Evolutionary conservation across 1,140 invertebrate species (phyloP), one percentile per base, ranked within the genome.

Genomic region (Centruroides vittatus): DNA sequence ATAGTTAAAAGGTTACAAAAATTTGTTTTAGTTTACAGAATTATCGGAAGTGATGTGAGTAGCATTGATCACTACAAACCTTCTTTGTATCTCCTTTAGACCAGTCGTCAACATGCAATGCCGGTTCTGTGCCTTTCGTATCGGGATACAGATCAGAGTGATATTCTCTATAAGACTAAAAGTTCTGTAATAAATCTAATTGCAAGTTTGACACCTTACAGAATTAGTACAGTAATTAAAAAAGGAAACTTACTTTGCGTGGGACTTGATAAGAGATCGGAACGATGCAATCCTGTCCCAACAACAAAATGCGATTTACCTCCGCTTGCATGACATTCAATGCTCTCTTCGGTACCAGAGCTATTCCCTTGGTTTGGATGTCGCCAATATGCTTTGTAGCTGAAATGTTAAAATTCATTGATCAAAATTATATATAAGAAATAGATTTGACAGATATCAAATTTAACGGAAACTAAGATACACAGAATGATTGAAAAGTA

Each of bases 251-350:
- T 72, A 85, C 84, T 77, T 94, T 95, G 71, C 93, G 79, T 50
- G 92, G 92, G 59, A 95, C 91, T 75, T 94, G 89, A 73, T 93
- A 95, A 74, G 89, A 92, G 53, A 93, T 86, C 7, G 90, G 89
- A 71, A 93, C 85, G 34, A 97, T 86, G 65, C 86, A 84, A 55
- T 82, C 84, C 5, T 86, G 85, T 3, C 88, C 86, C 34, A 97
- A 76, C 65, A 95, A 84, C 7, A 95, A 74, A 12, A 97, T 76
- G 67, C 91, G 77, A 74, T 95, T 93, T 3, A 95, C 91, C 78
- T 97, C 92, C 3, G 87, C 90, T 67, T 91, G 85, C 93, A 96
- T 96, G 3, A 96, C 89, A 70, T 88, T 85, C 9, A 97, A 75
- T 3, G 89, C 89, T 67, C 89, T 77, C 75, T 97, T 97, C 7